Evolutionary conservation across 2,888 invertebrate genomes (phyloP).

Genomic region (Leptarthrus brevirostris): DNA sequence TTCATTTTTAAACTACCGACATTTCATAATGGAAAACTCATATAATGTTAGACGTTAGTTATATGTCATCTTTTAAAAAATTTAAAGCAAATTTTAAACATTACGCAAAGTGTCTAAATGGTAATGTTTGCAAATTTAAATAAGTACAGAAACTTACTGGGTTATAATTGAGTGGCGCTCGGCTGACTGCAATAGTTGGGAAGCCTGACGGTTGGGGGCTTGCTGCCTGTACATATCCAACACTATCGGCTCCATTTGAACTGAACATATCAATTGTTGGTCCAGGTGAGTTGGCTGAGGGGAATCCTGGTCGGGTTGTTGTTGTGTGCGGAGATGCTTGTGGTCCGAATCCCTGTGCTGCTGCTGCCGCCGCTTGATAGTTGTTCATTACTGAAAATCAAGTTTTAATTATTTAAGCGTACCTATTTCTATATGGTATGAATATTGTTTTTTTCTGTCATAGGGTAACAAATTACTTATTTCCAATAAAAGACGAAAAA

Average conservation of each 20-base stretch:
- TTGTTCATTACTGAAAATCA: constrained; percentile 91
- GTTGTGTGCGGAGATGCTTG: constrained; percentile 86
- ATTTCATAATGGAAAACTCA: too few relatives aligned
- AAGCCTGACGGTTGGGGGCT: constrained; percentile 97
- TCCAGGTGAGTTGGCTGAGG: constrained; percentile 92
- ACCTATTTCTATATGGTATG: too few relatives aligned
- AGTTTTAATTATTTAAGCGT: background rate
- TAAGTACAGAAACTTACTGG: too few relatives aligned
- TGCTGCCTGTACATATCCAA: constrained; percentile 96
- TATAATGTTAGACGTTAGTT: too few relatives aligned
- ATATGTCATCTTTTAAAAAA: too few relatives aligned
- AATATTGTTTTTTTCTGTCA: background rate
- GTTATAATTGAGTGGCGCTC: constrained; percentile 92
- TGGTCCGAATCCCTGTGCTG: constrained; percentile 83
- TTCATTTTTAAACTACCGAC: too few relatives aligned
- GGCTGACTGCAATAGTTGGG: constrained; percentile 92
- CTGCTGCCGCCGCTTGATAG: constrained; percentile 87
- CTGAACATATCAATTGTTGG: constrained; percentile 94
- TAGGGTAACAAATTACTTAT: too few relatives aligned
- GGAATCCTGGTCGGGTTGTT: constrained; percentile 81
- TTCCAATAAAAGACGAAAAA: too few relatives aligned
- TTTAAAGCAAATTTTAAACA: too few relatives aligned
- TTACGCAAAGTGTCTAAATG: too few relatives aligned
- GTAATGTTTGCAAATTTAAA: too few relatives aligned
- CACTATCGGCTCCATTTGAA: constrained; percentile 85